Base-by-base conservation (phyloP, 2,888 invertebrate genomes). In the Podotricha telesiphe region DNA sequence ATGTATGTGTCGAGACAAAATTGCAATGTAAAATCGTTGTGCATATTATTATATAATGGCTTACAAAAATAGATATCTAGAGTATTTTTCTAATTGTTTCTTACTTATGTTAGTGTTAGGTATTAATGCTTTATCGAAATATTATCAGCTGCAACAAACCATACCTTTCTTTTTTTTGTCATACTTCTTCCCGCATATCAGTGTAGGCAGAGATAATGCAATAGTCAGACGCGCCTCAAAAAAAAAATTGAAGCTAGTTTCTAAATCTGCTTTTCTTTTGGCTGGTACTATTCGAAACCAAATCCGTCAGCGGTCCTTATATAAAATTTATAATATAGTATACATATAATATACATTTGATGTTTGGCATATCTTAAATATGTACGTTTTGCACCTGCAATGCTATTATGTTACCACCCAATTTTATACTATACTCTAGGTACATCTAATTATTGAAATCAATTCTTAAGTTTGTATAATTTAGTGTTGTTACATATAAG, bases 351-450 rank as follows among this genome's bases (percentile, higher is more conserved):
- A n/a, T n/a, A 2, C 22, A n/a, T 51, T 53, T n/a, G 17, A 53
- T 53, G 28, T n/a, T 53, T 34, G 34, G 3, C n/a, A 53, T 17
- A 53, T n/a, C 28, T 37, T 17, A 17, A 55, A 34, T 47, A 8
- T 42, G 2, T 53, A 28, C 34, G 28, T 34, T 55, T 17, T 55
- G 55, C 55, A 55, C 34, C 11, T 55, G 17, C 55, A 55, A 55
- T 55, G 13, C 34, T 55, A 5, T 55, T 17, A 47, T 55, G 55
- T 55, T 55, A 37, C 55, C 55, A 55, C 7, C 17, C 34, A 55
- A 55, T 37, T 17, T 37, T 55, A 37, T 55, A 55, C 55, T 55
- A 55, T 10, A 6, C 1, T 37, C 8, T 7, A 37, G 37, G 8
- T 37, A 28, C 6, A 28, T 5, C n/a, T n/a, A 28, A 28, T 28